Percentiles rank a stretch among this genome's conserved stretches.
phyloP scores from a whole-genome alignment of 2,113 vertebrate genomes.

The Sisor rabdophorus region DNA sequence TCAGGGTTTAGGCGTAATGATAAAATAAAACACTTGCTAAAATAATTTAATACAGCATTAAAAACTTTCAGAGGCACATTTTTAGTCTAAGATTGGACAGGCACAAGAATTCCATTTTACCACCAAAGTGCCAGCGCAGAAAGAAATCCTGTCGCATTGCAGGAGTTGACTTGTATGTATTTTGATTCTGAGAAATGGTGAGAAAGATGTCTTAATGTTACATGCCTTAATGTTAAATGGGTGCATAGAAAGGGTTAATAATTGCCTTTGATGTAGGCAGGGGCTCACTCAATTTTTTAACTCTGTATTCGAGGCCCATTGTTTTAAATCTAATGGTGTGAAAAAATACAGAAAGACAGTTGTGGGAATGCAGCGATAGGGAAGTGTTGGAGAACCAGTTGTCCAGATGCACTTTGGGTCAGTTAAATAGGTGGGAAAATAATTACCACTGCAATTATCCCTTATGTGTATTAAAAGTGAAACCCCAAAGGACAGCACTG shows the following conservation, averaged over 20 bases:
- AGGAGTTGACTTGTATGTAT: neutral
- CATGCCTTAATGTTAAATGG: neutral
- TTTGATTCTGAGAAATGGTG: neutral
- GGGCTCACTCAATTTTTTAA: neutral
- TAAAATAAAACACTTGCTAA: neutral
- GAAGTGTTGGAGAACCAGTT: neutral
- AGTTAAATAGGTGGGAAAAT: neutral
- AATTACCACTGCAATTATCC: neutral
- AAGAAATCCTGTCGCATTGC: neutral
- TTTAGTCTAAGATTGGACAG: neutral
- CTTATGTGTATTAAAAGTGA: too few species aligned
- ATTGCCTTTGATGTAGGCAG: neutral
- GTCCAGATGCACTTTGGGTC: neutral
- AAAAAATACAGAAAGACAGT: neutral
- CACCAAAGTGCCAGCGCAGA: constrained; percentile 1
- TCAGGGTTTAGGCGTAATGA: neutral
- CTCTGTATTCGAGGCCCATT: neutral
- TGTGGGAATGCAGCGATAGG: neutral
- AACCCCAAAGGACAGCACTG: too few species aligned
- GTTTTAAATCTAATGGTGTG: neutral
- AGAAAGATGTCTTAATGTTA: neutral
- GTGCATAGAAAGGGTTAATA: neutral
- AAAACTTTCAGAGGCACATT: neutral
- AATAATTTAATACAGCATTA: neutral
- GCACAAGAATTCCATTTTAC: neutral